Conservation (phyloP, 1,140 invertebrate species). For the Hirudo medicinalis region DNA sequence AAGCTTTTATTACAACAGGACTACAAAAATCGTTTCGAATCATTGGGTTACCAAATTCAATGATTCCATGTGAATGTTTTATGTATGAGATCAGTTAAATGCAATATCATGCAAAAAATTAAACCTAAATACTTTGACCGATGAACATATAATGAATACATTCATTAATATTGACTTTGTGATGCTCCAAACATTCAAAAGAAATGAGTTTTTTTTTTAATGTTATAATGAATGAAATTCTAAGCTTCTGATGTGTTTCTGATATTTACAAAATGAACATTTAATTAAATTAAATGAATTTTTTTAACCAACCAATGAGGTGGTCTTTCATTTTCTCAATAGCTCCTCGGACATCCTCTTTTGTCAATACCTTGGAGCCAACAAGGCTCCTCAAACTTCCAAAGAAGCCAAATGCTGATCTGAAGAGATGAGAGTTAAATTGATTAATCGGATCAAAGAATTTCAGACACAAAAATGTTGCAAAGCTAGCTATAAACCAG, state of each 20-base stretch:
- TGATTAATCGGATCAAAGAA: no score
- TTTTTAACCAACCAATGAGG: slow-evolving; percentile 54
- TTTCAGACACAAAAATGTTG: not conserved
- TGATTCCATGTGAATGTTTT: no score
- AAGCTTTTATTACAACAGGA: no score
- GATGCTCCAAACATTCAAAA: not conserved
- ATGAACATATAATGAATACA: no score
- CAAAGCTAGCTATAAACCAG: not conserved
- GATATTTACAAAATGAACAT: slow-evolving; percentile 7
- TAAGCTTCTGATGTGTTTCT: not conserved
- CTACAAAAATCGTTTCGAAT: no score
- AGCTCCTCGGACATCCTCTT: slow-evolving; percentile 60
- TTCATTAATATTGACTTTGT: not conserved
- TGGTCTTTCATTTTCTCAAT: slow-evolving; percentile 92
- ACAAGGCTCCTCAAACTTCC: slow-evolving; percentile 58
- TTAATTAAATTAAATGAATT: not conserved
- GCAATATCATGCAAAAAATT: no score
- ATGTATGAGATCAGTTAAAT: no score
- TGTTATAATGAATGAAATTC: not conserved
- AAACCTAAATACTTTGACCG: no score
- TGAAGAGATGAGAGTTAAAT: not conserved
- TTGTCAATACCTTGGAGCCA: slow-evolving; percentile 47
- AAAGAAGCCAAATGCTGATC: slow-evolving; percentile 36
- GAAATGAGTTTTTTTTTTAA: no score
- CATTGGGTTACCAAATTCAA: no score